These are phyloP conservation scores for Lordiphosa clarofinis DNA, from an alignment of 1,140 invertebrate genomes.

Conservation along the genomic window DNA sequence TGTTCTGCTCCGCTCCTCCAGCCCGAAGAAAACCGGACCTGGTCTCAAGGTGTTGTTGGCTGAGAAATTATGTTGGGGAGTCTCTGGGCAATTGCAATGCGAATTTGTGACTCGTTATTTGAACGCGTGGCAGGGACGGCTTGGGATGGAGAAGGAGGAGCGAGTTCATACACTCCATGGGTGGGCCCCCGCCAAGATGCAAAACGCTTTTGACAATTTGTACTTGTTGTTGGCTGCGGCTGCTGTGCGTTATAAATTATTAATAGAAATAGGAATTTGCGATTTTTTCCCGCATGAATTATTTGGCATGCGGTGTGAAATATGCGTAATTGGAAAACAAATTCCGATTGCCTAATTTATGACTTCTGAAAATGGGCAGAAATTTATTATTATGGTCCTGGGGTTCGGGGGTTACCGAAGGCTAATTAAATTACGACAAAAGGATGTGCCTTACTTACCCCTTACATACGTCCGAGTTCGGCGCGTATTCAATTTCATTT, in stretches of 20 bases:
- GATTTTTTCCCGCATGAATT: slow-evolving; percentile 25
- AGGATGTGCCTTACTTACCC: neutral
- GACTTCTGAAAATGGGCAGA: slow-evolving; percentile 50
- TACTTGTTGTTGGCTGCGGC: slow-evolving; percentile 53
- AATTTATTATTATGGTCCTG: slow-evolving; percentile 60
- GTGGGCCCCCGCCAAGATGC: slow-evolving; percentile 55
- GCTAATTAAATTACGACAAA: slow-evolving; percentile 73
- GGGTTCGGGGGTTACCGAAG: slow-evolving; percentile 30
- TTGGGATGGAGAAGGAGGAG: slow-evolving; percentile 50
- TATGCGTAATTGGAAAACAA: slow-evolving; percentile 76
- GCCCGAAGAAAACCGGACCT: slow-evolving; percentile 27
- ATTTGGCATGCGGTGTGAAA: slow-evolving; percentile 73
- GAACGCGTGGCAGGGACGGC: too few relatives aligned
- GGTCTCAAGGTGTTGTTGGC: slow-evolving; percentile 65
- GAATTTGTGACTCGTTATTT: slow-evolving; percentile 74
- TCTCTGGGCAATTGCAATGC: slow-evolving; percentile 59
- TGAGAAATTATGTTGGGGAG: slow-evolving; percentile 66
- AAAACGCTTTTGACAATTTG: slow-evolving; percentile 77
- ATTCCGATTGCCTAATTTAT: slow-evolving; percentile 74
- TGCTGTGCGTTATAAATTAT: slow-evolving; percentile 75
- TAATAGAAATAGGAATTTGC: slow-evolving; percentile 65
- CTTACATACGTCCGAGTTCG: slow-evolving; percentile 57
- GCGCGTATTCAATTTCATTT: slow-evolving; percentile 73
- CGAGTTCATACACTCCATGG: slow-evolving; percentile 37
- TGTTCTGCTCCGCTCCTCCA: too few relatives aligned